A percentile compares a stretch with the other conserved stretches of the same genome.
Conservation (phyloP, 1,140 invertebrate species). For the Eriocheir sinensis region DNA sequence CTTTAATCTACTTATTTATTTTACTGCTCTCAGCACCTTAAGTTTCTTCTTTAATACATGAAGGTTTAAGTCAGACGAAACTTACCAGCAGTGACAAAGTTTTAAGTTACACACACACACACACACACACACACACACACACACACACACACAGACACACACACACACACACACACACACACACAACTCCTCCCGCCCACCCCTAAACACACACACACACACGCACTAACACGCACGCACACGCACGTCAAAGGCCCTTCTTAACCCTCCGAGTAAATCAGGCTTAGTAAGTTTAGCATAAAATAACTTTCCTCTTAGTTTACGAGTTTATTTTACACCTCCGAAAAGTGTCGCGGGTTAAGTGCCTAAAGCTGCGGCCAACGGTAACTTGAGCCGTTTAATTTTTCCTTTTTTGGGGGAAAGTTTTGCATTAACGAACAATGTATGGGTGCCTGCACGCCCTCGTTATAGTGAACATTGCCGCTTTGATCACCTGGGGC, state of each 20-base stretch:
- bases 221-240: not conserved
- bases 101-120: not conserved
- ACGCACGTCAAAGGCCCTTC: not conserved
- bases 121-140: slow-evolving; percentile 13
- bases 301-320: slow-evolving; percentile 1
- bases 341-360: not conserved
- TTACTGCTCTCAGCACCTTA: too few species aligned
- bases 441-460: too few species aligned
- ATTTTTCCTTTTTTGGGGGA: too few species aligned
- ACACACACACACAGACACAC: slow-evolving; percentile 13
- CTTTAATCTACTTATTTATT: too few species aligned
- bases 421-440: too few species aligned
- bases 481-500: too few species aligned
- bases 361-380: not conserved
- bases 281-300: slow-evolving; percentile 15
- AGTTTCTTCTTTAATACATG: too few species aligned
- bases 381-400: not conserved
- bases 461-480: too few species aligned
- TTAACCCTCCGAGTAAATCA: not conserved
- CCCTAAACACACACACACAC: not conserved
- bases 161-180: slow-evolving; percentile 22
- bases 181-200: not conserved
- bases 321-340: slow-evolving; percentile 15
- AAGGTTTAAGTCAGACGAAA: too few species aligned
- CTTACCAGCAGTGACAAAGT: too few species aligned